A percentile compares a stretch with the other conserved stretches of the same genome.
phyloP scores from a whole-genome alignment of 2,888 invertebrate genomes.

The Eretmocerus hayati region DNA sequence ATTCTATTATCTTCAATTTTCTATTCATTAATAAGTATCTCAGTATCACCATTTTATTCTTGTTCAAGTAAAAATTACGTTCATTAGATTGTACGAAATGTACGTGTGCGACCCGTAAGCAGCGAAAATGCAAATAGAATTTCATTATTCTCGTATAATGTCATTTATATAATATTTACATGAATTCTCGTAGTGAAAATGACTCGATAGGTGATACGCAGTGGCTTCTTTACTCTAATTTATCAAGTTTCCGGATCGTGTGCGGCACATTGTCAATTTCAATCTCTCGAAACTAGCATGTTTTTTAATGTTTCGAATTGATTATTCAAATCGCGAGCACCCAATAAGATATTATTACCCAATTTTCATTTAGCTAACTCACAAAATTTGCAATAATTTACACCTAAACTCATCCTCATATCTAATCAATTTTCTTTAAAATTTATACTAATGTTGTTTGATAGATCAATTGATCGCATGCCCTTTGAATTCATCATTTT shows the following conservation, averaged over 20 bases:
- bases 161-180: constrained; percentile 22
- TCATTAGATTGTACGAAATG: constrained; percentile 26
- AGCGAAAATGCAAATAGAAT: constrained; percentile 29
- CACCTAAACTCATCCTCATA: no score
- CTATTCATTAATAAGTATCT: constrained; percentile 9
- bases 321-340: no score
- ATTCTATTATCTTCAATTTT: constrained; percentile 10
- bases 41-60: constrained; percentile 17
- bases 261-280: no score
- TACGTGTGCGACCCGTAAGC: constrained; percentile 28
- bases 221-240: constrained; percentile 13
- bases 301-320: no score
- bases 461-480: no score
- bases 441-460: no score
- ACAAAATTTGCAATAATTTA: no score
- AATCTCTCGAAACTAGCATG: no score
- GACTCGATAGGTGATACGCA: constrained; percentile 19
- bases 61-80: constrained; percentile 25
- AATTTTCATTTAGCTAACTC: no score
- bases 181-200: constrained; percentile 22
- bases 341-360: no score
- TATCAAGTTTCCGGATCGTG: not conserved
- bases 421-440: no score
- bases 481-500: not conserved
- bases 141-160: constrained; percentile 11